Evolutionary conservation across 2,888 invertebrate species (phyloP).

Genomic region (Unio pictorum): DNA sequence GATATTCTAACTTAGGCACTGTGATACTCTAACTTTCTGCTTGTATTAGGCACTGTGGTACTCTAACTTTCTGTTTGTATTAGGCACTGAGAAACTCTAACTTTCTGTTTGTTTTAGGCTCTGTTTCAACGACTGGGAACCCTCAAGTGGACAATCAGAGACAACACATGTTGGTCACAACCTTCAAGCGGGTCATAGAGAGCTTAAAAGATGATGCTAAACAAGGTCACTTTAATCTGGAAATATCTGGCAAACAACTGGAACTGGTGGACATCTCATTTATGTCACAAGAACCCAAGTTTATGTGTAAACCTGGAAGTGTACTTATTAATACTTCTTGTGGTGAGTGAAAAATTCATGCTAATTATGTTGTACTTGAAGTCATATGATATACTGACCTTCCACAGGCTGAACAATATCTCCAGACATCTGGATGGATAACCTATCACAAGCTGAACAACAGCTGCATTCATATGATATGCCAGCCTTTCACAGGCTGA

Average conservation of each 20-base stretch:
- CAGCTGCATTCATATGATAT: no score
- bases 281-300: constrained; percentile 53
- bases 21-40: not conserved
- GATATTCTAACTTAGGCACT: no score
- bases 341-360: constrained; percentile 72
- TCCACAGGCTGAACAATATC: no score
- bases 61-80: not conserved
- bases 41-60: constrained; percentile 1
- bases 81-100: not conserved
- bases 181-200: constrained; percentile 52
- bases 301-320: constrained; percentile 75
- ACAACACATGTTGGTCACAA: constrained; percentile 30
- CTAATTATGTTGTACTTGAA: not conserved
- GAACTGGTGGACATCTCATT: constrained; percentile 58
- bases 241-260: constrained; percentile 53
- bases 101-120: constrained; percentile 12
- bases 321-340: constrained; percentile 75
- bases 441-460: no score
- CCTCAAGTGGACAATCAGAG: constrained; percentile 12
- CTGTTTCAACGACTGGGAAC: constrained; percentile 14
- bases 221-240: constrained; percentile 64
- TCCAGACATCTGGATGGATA: no score
- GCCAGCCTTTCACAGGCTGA: no score
- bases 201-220: constrained; percentile 64
- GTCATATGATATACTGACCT: no score